Percentiles rank a stretch among this genome's conserved stretches.
Evolutionary conservation across 2,888 invertebrate genomes (phyloP).

Genomic region (Polydesmus complanatus): DNA sequence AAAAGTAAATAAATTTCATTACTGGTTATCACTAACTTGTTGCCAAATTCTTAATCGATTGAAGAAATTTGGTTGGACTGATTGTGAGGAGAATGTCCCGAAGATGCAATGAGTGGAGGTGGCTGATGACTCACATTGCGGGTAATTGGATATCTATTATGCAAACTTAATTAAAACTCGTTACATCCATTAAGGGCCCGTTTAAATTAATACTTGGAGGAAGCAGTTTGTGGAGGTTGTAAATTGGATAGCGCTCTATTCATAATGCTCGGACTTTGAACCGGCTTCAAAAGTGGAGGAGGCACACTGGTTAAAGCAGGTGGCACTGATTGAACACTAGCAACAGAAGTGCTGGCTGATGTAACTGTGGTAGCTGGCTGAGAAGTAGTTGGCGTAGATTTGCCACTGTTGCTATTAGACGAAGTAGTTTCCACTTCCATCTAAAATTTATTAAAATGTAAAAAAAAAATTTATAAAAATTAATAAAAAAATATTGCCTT

Average conservation of each 20-base stretch:
- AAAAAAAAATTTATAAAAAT: not conserved
- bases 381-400: constrained; percentile 15
- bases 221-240: constrained; percentile 15
- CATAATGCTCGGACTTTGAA: constrained; percentile 15
- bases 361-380: not conserved
- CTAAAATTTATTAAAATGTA: constrained; percentile 7
- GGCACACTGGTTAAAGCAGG: constrained; percentile 11
- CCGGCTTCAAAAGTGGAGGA: constrained; percentile 17
- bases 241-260: constrained; percentile 11
- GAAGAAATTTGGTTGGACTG: not conserved
- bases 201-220: not conserved
- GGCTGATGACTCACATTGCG: constrained; percentile 13
- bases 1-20: no score
- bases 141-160: constrained; percentile 3
- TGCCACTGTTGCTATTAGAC: constrained; percentile 17
- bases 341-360: not conserved
- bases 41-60: not conserved
- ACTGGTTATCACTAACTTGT: no score
- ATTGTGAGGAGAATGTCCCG: not conserved
- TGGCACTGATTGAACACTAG: not conserved
- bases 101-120: constrained; percentile 15
- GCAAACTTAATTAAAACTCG: no score
- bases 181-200: not conserved
- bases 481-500: constrained; percentile 1
- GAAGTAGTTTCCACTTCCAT: constrained; percentile 17